A percentile compares a stretch with the other conserved stretches of the same genome.
Evolutionary conservation across 1,140 invertebrate genomes (phyloP).

Genomic region (Drosophila rufa): DNA sequence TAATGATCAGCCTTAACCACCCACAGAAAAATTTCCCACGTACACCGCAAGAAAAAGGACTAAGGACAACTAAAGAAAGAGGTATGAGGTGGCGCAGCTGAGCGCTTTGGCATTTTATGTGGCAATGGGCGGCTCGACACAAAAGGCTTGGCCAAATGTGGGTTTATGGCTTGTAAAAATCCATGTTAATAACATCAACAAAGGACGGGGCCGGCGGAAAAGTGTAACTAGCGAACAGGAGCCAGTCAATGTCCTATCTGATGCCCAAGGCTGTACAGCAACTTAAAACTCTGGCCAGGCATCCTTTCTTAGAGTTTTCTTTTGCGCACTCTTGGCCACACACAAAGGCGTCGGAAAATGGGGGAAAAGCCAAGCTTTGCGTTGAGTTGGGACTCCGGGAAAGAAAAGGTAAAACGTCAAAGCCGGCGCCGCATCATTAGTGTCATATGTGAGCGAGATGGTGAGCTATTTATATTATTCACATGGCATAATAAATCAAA

Average conservation of each 20-base stretch:
- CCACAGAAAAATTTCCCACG: background rate
- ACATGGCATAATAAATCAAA: conserved; percentile 80
- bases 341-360: conserved; percentile 21
- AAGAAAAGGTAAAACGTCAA: conserved; percentile 64
- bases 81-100: conserved; percentile 51
- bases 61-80: conserved; percentile 20
- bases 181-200: conserved; percentile 83
- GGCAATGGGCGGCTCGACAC: conserved; percentile 48
- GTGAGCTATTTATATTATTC: conserved; percentile 73
- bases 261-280: conserved; percentile 52
- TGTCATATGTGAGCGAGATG: conserved; percentile 59
- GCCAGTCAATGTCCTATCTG: conserved; percentile 47
- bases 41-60: conserved; percentile 21
- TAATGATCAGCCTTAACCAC: conserved; percentile 1
- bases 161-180: conserved; percentile 84
- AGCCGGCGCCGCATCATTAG: conserved; percentile 70
- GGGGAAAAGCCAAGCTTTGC: conserved; percentile 10
- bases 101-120: conserved; percentile 63
- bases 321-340: conserved; percentile 27
- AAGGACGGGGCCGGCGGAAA: conserved; percentile 56
- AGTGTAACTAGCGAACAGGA: conserved; percentile 67
- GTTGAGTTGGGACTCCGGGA: conserved; percentile 12
- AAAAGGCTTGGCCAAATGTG: conserved; percentile 80
- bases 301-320: conserved; percentile 17
- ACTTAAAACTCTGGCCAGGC: conserved; percentile 56